Evolutionary conservation across 2,797 vertebrate genomes (phyloP).

Genomic region (Malacoctenus gilli): DNA sequence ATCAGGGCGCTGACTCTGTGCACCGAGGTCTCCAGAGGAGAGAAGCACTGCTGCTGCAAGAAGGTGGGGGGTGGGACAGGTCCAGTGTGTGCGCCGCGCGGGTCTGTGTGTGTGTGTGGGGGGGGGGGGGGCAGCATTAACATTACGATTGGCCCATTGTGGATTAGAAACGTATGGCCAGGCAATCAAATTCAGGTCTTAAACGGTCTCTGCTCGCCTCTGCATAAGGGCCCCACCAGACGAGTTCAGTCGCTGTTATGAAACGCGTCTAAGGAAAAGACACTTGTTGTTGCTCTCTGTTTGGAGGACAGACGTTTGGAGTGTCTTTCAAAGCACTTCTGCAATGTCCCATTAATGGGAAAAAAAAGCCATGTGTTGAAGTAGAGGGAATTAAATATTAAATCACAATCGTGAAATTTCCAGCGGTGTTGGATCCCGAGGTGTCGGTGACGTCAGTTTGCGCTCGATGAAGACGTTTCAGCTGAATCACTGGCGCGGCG

Average conservation of each 20-base stretch:
- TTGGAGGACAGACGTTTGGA: conserved; percentile 10
- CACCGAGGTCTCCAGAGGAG: conserved; percentile 26
- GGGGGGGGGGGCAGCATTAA: conserved; percentile 32
- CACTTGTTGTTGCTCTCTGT: conserved; percentile 16
- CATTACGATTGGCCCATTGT: conserved; percentile 52
- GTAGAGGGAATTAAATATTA: too few relatives aligned
- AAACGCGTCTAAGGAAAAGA: conserved; percentile 39
- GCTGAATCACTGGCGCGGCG: too few relatives aligned
- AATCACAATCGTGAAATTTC: too few relatives aligned
- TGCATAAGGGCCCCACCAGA: conserved; percentile 51
- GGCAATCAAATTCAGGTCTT: conserved; percentile 67
- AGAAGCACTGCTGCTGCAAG: conserved; percentile 31
- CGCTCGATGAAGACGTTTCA: too few relatives aligned
- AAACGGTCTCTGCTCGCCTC: conserved; percentile 52
- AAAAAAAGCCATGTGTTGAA: too few relatives aligned
- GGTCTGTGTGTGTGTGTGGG: too few relatives aligned
- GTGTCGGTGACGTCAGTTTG: too few relatives aligned
- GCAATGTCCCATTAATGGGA: conserved; percentile 18
- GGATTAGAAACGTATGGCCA: conserved; percentile 72
- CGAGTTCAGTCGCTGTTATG: conserved; percentile 54
- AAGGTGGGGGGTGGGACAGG: conserved; percentile 3
- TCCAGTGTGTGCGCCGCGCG: too few relatives aligned
- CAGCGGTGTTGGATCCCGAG: too few relatives aligned
- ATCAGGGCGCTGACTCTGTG: conserved; percentile 17
- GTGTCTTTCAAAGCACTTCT: too few relatives aligned